These are phyloP conservation scores for Carposina sasakii DNA, from an alignment of 1,140 invertebrate genomes.

Conservation along the genomic window DNA sequence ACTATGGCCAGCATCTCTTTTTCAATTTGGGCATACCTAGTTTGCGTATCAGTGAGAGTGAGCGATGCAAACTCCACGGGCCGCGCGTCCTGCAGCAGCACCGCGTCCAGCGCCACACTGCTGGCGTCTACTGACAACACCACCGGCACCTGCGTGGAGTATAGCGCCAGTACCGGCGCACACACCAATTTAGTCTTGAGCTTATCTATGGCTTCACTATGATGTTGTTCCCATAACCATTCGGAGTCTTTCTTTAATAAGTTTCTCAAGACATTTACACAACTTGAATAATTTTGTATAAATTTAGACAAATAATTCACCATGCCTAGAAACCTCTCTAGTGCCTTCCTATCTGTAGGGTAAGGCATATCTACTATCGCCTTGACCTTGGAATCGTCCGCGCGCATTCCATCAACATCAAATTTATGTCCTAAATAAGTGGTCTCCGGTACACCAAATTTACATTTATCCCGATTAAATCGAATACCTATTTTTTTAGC, in stretches of 20 bases:
- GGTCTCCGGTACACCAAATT: slow-evolving; percentile 4
- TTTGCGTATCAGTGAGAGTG: slow-evolving; percentile 38
- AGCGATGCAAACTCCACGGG: slow-evolving; percentile 29
- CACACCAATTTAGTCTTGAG: slow-evolving; percentile 37
- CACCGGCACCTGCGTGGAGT: slow-evolving; percentile 18
- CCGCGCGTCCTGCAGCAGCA: slow-evolving; percentile 21
- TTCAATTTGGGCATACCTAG: slow-evolving; percentile 44
- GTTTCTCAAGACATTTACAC: slow-evolving; percentile 22
- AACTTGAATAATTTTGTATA: slow-evolving; percentile 49
- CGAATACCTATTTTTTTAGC: slow-evolving; percentile 22
- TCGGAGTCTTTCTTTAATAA: slow-evolving; percentile 40
- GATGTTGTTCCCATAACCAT: slow-evolving; percentile 43
- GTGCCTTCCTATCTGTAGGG: slow-evolving; percentile 39
- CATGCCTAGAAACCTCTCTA: slow-evolving; percentile 55
- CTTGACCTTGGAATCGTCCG: slow-evolving; percentile 8
- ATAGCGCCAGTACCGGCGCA: slow-evolving; percentile 35
- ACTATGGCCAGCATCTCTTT: slow-evolving; percentile 47
- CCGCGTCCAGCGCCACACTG: slow-evolving; percentile 25
- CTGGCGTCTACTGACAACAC: slow-evolving; percentile 20
- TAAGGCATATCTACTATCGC: slow-evolving; percentile 20
- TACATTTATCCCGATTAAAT: slow-evolving; percentile 16
- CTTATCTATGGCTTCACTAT: slow-evolving; percentile 35
- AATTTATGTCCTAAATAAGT: slow-evolving; percentile 17
- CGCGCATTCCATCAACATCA: slow-evolving; percentile 11
- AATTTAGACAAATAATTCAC: slow-evolving; percentile 51